These are phyloP conservation scores for Saccopteryx bilineata DNA, from an alignment of 2,113 vertebrate species.

Conservation along the genomic window DNA sequence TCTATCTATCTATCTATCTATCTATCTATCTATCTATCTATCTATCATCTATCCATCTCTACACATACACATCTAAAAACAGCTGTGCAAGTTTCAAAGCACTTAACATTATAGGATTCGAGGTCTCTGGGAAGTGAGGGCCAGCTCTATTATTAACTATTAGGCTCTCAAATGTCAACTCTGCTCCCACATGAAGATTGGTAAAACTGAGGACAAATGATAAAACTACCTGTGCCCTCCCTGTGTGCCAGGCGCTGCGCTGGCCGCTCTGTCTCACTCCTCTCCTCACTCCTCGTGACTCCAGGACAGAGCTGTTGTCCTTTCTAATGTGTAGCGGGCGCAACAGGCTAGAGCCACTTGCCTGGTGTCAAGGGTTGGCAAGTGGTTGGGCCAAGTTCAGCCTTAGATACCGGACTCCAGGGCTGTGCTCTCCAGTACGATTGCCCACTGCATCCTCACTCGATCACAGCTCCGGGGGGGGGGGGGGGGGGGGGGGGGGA, in stretches of 20 bases:
- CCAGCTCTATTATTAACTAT: background rate
- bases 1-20: background rate
- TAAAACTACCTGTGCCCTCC: background rate
- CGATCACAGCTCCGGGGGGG: background rate
- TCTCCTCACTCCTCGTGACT: background rate
- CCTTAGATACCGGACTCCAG: too few species aligned
- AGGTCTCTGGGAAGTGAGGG: background rate
- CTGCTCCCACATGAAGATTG: background rate
- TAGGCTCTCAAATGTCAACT: background rate
- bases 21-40: background rate
- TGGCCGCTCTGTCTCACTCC: fast-evolving
- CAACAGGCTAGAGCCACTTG: too few species aligned
- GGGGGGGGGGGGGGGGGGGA: background rate
- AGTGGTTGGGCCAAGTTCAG: background rate
- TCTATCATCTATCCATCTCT: too few species aligned
- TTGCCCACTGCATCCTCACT: background rate
- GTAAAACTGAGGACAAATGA: background rate
- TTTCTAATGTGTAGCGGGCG: background rate
- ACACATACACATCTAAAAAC: background rate
- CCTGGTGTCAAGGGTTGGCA: background rate
- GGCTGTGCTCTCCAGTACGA: background rate
- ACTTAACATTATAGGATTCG: background rate
- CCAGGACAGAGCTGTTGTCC: background rate
- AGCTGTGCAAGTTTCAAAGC: background rate
- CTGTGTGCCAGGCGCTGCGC: background rate